Base-by-base conservation (phyloP, 1,140 invertebrate genomes). In the Aphelenchoides besseyi region DNA sequence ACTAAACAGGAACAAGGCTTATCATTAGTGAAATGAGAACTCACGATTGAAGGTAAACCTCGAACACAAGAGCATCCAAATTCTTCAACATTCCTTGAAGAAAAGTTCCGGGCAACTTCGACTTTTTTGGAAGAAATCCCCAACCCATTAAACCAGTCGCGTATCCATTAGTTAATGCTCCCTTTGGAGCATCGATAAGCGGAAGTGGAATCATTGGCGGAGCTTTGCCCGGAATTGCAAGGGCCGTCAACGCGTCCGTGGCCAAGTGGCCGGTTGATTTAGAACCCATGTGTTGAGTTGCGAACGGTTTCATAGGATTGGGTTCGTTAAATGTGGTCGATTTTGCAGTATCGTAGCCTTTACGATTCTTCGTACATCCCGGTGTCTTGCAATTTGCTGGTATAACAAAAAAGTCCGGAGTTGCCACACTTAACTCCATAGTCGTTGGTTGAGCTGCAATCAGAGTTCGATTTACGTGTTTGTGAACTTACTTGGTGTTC, bases 81-180 rank as follows among this genome's bases (percentile, higher is more conserved):
- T 59, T 59, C 55, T 59, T 59, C 26, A 59, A 8, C 55, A 59
- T 53, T 66, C 63, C 63, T 63, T 66, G 1, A 1, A 59, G 55
- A 32, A 59, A 59, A 8, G 55, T 59, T 23, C 23, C 55, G 23
- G 55, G 55, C 18, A 5, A 18, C 18, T 23, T 23, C 3, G 55
- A 59, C 5, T 33, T 33, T 23, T 59, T 18, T 8, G 55, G 55
- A 5, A 59, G 23, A 23, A 59, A 59, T 28, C 55, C 55, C 55
- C 5, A 8, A 8, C 55, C 55, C 55, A 59, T 59, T 8, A 33
- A 5, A 16, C 55, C 55, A 23, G 55, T 59, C 5, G 55, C 55
- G 5, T 5, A 12, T 5, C 55, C 32, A 28, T 59, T 33, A 8
- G 12, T 12, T 8, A 59, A 23, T 8, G 5, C 55, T 28, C 55